phyloP scores from a whole-genome alignment of 2,888 invertebrate genomes.

The Palloptera scutellata region DNA sequence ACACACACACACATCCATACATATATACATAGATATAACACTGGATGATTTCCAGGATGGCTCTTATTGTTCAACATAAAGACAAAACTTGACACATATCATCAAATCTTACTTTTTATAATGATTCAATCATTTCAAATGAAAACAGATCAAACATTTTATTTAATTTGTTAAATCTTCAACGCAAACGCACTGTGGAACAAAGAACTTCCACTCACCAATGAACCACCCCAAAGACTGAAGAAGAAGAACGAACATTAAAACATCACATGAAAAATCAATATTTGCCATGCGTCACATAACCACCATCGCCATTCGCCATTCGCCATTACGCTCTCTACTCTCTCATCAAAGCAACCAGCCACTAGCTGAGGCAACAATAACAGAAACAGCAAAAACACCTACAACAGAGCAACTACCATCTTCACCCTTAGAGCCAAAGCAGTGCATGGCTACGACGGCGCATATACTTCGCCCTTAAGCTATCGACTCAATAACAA shows the following conservation, averaged over 20 bases:
- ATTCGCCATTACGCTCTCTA: constrained; percentile 6
- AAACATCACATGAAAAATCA: constrained; percentile 49
- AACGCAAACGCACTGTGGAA: constrained; percentile 42
- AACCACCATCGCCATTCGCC: constrained; percentile 37
- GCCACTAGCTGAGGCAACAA: background rate
- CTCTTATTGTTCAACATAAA: constrained; percentile 8
- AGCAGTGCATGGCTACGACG: constrained; percentile 24
- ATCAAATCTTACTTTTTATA: no score
- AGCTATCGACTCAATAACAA: constrained; percentile 15
- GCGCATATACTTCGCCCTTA: constrained; percentile 49
- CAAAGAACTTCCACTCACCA: constrained; percentile 47
- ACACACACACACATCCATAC: background rate
- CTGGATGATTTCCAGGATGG: background rate
- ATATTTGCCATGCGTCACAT: constrained; percentile 55
- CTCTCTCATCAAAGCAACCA: background rate
- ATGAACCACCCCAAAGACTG: constrained; percentile 60
- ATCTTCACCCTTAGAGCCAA: constrained; percentile 25
- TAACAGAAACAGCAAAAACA: background rate
- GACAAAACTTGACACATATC: background rate
- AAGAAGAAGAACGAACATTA: constrained; percentile 32
- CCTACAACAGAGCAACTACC: constrained; percentile 37
- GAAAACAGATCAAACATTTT: constrained; percentile 21
- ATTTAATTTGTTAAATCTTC: constrained; percentile 37
- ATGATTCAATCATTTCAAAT: background rate
- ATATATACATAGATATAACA: background rate